Evolutionary conservation across 2,888 invertebrate species (phyloP), one percentile per base, ranked within the genome.

Genomic region (Orthosia incerta): DNA sequence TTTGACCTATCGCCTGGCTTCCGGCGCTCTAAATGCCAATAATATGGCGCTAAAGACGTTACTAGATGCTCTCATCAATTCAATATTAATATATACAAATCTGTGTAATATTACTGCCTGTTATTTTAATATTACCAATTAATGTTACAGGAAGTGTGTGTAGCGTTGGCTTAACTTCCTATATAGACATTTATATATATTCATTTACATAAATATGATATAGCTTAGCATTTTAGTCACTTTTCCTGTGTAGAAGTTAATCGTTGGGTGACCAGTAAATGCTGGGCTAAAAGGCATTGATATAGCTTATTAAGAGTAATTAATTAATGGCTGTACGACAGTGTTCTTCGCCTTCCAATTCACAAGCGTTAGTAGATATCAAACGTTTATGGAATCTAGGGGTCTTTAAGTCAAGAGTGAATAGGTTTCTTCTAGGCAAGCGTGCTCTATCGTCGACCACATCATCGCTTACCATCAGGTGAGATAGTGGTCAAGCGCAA

Each of bases 1-100:
- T 69, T 53, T 74, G 77, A 74, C 74, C 68, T 74, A 48, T 39
- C 23, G 31, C 46, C 46, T 46, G 39, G 23, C 59, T 46, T n/a
- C 16, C n/a, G 46, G 65, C 31, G 66, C 23, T 51, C 23, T 51
- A 26, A 57, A 64, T 51, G 65, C 31, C 57, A 23, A 65, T 13
- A 39, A 39, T 39, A 39, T 31, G 73, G 45, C 46, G 61, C 11
- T 56, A 18, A 75, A 51, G 23, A 18, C 46, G 13, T 5, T 68
- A 26, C 18, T n/a, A 13, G 51, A 77, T 48, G 26, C 20, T 53
- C 23, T 53, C n/a, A 55, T 72, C 18, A 46, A n/a, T 31, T 74
- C 18, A 31, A 51, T 39, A 62, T 74, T 75, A 23, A 31, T 5
- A 72, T 5, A 72, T 23, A 16, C 5, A 15, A 72, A 53, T 71